These are phyloP conservation scores for Conistra vaccinii DNA, from an alignment of 2,888 invertebrate species.

Conservation along the genomic window DNA sequence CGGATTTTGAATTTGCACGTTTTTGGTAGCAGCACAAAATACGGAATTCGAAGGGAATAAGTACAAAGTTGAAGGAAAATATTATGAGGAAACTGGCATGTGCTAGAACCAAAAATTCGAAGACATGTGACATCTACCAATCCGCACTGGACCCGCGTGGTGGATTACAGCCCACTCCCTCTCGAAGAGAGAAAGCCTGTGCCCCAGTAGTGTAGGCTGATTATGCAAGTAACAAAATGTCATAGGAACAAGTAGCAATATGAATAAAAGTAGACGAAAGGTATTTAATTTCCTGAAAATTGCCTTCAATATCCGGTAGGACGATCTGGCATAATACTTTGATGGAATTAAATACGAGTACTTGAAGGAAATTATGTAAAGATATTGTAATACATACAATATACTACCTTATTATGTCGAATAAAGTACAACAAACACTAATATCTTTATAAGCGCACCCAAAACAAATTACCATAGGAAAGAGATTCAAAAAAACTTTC, in stretches of 20 bases:
- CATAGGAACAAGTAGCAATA: neutral
- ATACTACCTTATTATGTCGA: constrained; percentile 51
- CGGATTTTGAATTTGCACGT: neutral
- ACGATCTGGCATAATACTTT: neutral
- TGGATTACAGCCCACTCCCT: too few relatives aligned
- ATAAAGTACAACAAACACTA: constrained; percentile 77
- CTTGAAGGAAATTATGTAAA: neutral
- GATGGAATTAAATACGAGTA: neutral
- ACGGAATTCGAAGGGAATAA: neutral
- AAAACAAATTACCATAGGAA: constrained; percentile 91
- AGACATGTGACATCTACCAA: too few relatives aligned
- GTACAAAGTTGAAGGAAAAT: too few relatives aligned
- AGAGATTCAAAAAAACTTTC: constrained; percentile 88
- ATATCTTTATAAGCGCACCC: constrained; percentile 87
- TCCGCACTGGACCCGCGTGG: too few relatives aligned
- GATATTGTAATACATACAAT: neutral
- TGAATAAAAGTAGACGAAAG: neutral
- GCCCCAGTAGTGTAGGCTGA: too few relatives aligned
- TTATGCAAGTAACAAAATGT: neutral
- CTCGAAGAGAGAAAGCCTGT: too few relatives aligned
- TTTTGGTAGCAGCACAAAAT: neutral
- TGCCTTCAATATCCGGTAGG: too few relatives aligned
- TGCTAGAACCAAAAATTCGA: too few relatives aligned
- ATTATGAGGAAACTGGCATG: too few relatives aligned
- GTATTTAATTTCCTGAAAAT: neutral